These are phyloP conservation scores for Spheniscus mendiculus DNA, from an alignment of 2,113 vertebrate species.

Conservation along the genomic window DNA sequence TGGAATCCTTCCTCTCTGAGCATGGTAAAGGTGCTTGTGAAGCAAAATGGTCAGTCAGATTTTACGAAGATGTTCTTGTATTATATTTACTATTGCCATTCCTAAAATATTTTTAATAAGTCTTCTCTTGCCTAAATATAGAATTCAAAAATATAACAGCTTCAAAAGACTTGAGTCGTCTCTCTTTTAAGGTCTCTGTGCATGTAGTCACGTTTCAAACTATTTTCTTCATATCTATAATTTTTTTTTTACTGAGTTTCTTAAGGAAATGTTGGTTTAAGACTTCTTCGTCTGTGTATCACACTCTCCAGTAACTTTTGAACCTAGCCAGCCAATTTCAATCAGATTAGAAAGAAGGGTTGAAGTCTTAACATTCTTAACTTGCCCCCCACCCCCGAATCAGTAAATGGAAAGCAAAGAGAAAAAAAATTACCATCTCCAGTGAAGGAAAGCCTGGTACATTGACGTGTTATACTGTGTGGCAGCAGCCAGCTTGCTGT, in stretches of 20 bases:
- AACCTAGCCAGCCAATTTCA: neutral
- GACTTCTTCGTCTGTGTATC: neutral
- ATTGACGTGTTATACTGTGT: neutral
- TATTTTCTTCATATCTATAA: neutral
- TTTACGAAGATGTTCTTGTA: neutral
- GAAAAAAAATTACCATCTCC: neutral
- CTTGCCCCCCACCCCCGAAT: accelerated
- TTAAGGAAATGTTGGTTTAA: neutral
- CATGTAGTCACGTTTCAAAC: neutral
- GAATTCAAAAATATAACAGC: neutral
- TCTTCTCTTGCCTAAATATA: neutral
- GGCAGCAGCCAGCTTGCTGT: neutral
- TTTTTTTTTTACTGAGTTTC: neutral
- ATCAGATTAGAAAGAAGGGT: neutral
- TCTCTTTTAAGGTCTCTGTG: neutral
- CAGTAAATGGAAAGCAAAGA: neutral
- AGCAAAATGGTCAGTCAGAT: neutral
- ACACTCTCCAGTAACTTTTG: neutral
- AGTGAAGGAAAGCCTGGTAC: neutral
- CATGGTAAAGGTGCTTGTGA: neutral
- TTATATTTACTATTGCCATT: neutral
- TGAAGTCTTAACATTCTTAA: neutral
- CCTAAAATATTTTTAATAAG: neutral
- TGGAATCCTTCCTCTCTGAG: neutral
- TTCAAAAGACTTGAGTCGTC: neutral